Base-by-base conservation (phyloP, 2,113 vertebrate species). In the Mobula hypostoma region DNA sequence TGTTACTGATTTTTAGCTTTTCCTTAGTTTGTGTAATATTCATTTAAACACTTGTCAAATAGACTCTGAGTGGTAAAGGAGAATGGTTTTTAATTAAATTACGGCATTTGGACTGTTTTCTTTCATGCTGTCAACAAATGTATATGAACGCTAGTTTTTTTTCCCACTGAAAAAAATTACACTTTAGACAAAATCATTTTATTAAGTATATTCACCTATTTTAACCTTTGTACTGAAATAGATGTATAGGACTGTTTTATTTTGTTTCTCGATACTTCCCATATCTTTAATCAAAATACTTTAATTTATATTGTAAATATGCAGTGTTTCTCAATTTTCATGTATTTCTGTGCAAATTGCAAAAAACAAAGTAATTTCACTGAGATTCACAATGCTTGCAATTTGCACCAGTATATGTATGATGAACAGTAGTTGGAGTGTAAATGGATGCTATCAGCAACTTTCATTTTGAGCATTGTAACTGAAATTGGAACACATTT, bases 1-100 rank as follows among this genome's bases (percentile, higher is more conserved):
- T 95, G 90, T 94, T 95, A 95, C 95, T 96, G 95, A 96, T 95
- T 96, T 94, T 96, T 95, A 95, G 0, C 94, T 95, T 96, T 95
- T 94, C 91, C 95, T 36, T 40, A 70, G 76, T 94, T 90, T 94
- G 80, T 95, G 94, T 95, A 96, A 95, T 96, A 96, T 95, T 94
- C 95, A 95, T 95, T 95, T 95, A 94, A 95, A 94, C 80, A 95
- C 94, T 95, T 96, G 94, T 95, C 94, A 95, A 83, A 95, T 94
- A 90, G 95, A 94, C 94, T 95, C 88, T 95, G 94, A 95, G 94
- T 94, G 95, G 94, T 94, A 94, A 0, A 80, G 76, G 95, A 94
- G 95, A 74, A 88, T 95, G 95, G 32, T 95, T 95, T 94, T 94
- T 85, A 3, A 61, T 94, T 95, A 96, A 95, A 94, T 85, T 0